A percentile compares a stretch with the other conserved stretches of the same genome.
Evolutionary conservation across 2,888 invertebrate species (phyloP).

Genomic region (Temnothorax ravouxi): DNA sequence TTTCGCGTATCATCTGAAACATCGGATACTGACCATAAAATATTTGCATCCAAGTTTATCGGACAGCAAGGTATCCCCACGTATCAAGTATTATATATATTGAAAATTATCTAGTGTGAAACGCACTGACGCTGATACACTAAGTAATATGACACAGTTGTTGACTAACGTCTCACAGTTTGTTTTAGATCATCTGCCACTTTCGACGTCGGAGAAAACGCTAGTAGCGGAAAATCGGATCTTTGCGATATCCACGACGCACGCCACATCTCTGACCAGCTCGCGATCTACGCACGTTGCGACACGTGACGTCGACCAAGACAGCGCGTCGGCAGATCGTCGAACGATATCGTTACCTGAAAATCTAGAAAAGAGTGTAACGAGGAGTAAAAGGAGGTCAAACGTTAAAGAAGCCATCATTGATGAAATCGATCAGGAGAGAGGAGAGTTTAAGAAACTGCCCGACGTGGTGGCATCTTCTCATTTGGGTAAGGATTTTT

Average conservation of each 20-base stretch:
- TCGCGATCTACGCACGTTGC: conserved; percentile 61
- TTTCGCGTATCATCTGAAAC: conserved; percentile 88
- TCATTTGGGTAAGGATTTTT: conserved; percentile 71
- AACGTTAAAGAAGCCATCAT: conserved; percentile 86
- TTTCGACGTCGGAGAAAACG: conserved; percentile 88
- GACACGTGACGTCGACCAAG: conserved; percentile 40
- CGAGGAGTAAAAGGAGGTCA: conserved; percentile 77
- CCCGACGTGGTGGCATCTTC: conserved; percentile 77
- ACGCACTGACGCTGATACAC: background rate
- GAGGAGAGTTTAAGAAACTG: conserved; percentile 78
- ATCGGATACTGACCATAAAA: conserved; percentile 87
- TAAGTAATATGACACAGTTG: conserved; percentile 2
- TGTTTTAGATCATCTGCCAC: conserved; percentile 87
- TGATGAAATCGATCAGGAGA: conserved; percentile 85
- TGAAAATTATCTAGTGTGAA: background rate
- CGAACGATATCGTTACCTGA: conserved; percentile 63
- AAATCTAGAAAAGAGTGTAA: conserved; percentile 64
- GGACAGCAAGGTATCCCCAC: conserved; percentile 85
- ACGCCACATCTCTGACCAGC: conserved; percentile 69
- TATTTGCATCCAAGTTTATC: conserved; percentile 88
- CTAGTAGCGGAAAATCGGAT: conserved; percentile 82
- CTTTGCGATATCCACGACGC: conserved; percentile 74
- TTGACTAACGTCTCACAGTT: conserved; percentile 84
- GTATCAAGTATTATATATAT: background rate
- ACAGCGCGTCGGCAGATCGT: conserved; percentile 34